Percentiles rank a stretch among this genome's conserved stretches.
These are phyloP conservation scores for Morpho helenor DNA, from an alignment of 2,888 invertebrate species.

Conservation along the genomic window DNA sequence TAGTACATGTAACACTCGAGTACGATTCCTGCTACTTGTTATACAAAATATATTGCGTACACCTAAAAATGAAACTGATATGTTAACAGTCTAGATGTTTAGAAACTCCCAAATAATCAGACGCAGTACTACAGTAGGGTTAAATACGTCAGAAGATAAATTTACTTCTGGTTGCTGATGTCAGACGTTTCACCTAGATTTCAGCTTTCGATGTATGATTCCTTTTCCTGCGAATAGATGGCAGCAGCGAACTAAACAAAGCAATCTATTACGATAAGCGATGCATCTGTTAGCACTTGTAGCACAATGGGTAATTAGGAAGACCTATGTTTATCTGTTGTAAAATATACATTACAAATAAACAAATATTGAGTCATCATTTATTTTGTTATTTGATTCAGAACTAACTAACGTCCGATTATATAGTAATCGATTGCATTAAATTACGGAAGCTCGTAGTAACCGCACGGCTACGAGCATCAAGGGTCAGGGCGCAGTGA, in stretches of 20 bases:
- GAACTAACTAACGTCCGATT: background rate
- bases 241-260: constrained; percentile 53
- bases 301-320: constrained; percentile 14
- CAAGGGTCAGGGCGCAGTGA: constrained; percentile 30
- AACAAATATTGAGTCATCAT: background rate
- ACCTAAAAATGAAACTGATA: constrained; percentile 1
- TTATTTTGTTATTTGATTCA: background rate
- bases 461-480: constrained; percentile 3
- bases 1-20: background rate
- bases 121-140: constrained; percentile 36
- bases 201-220: constrained; percentile 55
- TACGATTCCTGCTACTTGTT: background rate
- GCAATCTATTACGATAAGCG: constrained; percentile 22
- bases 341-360: background rate
- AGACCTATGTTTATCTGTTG: constrained; percentile 4
- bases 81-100: background rate
- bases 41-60: background rate
- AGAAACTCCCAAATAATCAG: constrained; percentile 30
- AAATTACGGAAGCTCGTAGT: constrained; percentile 1
- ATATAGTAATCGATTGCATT: background rate
- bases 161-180: constrained; percentile 72
- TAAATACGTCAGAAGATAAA: constrained; percentile 72
- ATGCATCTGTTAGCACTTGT: constrained; percentile 21
- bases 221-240: constrained; percentile 60
- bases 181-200: constrained; percentile 76